Evolutionary conservation across 2,888 invertebrate species (phyloP).

Genomic region (Unio pictorum): DNA sequence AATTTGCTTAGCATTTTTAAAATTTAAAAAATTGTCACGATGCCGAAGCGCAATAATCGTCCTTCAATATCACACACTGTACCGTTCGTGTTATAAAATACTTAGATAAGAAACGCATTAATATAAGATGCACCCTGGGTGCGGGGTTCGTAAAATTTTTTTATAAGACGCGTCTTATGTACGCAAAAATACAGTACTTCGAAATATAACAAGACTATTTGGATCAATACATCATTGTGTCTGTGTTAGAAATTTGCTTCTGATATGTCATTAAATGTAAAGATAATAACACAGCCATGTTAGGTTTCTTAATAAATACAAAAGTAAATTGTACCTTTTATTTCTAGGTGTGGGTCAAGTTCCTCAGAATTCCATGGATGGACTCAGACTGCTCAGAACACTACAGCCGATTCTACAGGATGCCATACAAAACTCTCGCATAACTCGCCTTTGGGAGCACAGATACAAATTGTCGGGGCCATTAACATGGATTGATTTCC

Average conservation of each 20-base stretch:
- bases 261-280: neutral
- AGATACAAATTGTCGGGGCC: constrained; percentile 94
- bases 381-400: constrained; percentile 90
- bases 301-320: neutral
- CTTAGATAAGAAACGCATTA: too few relatives aligned
- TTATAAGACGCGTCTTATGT: too few relatives aligned
- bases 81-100: too few relatives aligned
- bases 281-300: neutral
- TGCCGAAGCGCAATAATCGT: too few relatives aligned
- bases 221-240: too few relatives aligned
- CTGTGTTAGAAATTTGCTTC: neutral
- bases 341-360: constrained; percentile 52
- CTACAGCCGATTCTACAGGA: constrained; percentile 94
- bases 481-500: constrained; percentile 98
- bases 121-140: too few relatives aligned
- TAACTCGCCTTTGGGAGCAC: constrained; percentile 89
- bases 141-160: too few relatives aligned
- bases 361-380: constrained; percentile 85
- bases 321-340: neutral
- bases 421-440: constrained; percentile 90
- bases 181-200: too few relatives aligned
- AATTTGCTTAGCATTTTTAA: too few relatives aligned
- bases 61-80: too few relatives aligned
- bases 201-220: too few relatives aligned
- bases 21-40: too few relatives aligned